Evolutionary conservation across 2,888 invertebrate species (phyloP).

Genomic region (Ichneumoninae sp.): DNA sequence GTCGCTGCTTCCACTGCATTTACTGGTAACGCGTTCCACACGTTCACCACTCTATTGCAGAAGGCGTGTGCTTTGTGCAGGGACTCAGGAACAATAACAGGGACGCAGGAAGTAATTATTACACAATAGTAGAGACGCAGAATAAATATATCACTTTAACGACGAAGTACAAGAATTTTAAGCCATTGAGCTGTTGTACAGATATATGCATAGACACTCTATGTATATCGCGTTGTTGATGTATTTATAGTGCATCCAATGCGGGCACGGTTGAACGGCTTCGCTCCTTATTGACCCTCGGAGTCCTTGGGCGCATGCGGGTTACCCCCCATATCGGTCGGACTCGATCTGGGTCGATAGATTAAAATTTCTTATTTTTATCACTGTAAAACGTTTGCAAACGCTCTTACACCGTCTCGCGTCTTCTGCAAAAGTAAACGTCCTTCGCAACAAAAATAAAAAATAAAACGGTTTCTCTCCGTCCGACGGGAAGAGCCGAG

Average conservation of each 20-base stretch:
- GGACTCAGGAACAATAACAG: too few relatives aligned
- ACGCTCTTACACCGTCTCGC: neutral
- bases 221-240: neutral
- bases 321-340: slow-evolving; percentile 75
- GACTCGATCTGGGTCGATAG: slow-evolving; percentile 74
- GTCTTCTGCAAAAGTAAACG: slow-evolving; percentile 7
- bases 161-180: neutral
- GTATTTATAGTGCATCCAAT: slow-evolving; percentile 25
- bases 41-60: too few relatives aligned
- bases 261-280: slow-evolving; percentile 43
- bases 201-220: neutral
- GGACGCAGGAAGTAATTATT: too few relatives aligned
- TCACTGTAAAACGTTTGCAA: neutral
- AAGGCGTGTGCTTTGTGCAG: too few relatives aligned
- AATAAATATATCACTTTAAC: neutral
- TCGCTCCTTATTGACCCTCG: slow-evolving; percentile 60
- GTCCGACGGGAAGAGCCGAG: neutral
- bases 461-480: neutral
- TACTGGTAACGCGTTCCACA: too few relatives aligned
- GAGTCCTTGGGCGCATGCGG: slow-evolving; percentile 75
- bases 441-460: slow-evolving; percentile 18
- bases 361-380: slow-evolving; percentile 58
- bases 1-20: too few relatives aligned
- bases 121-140: neutral
- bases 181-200: neutral